Conservation (phyloP, 2,797 vertebrate species). For the Pipistrellus pygmaeus region DNA sequence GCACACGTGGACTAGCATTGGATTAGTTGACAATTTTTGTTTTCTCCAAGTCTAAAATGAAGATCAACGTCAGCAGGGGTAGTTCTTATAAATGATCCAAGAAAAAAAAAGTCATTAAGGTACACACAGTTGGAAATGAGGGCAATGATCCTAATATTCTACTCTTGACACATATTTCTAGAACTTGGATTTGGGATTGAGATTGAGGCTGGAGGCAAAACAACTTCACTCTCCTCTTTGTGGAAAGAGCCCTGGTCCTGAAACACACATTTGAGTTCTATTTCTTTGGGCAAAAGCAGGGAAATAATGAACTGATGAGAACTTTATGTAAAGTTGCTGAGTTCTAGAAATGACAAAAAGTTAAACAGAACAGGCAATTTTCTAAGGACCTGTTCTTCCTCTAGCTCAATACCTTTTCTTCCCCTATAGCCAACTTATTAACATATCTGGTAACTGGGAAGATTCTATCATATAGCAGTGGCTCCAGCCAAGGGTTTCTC, state of each 20-base stretch:
- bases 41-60: background rate
- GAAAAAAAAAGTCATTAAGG: background rate
- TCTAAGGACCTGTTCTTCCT: background rate
- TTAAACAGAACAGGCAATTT: background rate
- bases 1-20: background rate
- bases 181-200: background rate
- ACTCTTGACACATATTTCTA: background rate
- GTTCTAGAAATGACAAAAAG: constrained; percentile 24
- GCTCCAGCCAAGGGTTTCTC: background rate
- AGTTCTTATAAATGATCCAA: background rate
- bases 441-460: background rate
- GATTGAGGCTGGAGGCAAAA: background rate
- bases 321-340: background rate
- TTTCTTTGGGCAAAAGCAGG: background rate
- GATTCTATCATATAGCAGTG: background rate
- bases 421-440: background rate
- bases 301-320: constrained; percentile 4
- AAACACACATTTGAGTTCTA: background rate
- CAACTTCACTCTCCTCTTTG: background rate
- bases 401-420: background rate
- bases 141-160: background rate
- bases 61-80: background rate
- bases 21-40: background rate
- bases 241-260: background rate
- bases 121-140: background rate